These are phyloP conservation scores for Apis cerana DNA, from an alignment of 1,140 invertebrate species.

Conservation along the genomic window DNA sequence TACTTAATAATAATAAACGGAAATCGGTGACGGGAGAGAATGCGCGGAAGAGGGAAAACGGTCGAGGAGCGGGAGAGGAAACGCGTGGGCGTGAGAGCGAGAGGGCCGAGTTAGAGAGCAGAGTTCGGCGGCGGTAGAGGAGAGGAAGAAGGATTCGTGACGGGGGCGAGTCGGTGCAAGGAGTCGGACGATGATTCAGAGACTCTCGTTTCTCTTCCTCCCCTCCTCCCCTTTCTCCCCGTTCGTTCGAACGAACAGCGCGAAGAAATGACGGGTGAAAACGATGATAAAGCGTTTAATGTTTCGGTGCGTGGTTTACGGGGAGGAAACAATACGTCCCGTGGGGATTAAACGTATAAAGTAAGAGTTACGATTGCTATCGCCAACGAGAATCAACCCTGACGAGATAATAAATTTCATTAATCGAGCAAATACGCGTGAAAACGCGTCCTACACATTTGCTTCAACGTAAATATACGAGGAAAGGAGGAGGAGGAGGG, in stretches of 20 bases:
- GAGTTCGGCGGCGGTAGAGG: background rate
- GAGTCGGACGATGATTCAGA: slow-evolving; percentile 5
- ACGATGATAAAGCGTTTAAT: slow-evolving; percentile 50
- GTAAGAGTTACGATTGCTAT: slow-evolving; percentile 50
- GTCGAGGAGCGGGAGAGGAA: background rate
- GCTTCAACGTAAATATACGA: too few species aligned
- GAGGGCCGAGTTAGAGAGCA: background rate
- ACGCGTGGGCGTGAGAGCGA: slow-evolving; percentile 33
- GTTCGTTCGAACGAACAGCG: background rate
- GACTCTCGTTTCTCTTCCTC: background rate
- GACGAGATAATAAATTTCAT: slow-evolving; percentile 53
- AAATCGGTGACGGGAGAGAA: slow-evolving; percentile 2
- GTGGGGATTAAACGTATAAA: slow-evolving; percentile 39
- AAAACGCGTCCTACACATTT: background rate
- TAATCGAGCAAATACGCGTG: slow-evolving; percentile 11
- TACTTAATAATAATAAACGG: slow-evolving; percentile 13
- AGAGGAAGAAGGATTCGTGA: background rate
- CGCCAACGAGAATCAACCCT: slow-evolving; percentile 35
- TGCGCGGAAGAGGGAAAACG: too few species aligned
- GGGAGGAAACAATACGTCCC: slow-evolving; percentile 41
- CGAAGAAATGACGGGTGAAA: slow-evolving; percentile 13
- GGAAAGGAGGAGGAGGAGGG: too few species aligned
- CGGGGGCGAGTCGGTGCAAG: slow-evolving; percentile 8
- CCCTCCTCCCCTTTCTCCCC: too few species aligned
- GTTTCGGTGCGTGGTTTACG: slow-evolving; percentile 38